Evolutionary conservation across 2,888 invertebrate genomes (phyloP).

Genomic region (Nebria salina): DNA sequence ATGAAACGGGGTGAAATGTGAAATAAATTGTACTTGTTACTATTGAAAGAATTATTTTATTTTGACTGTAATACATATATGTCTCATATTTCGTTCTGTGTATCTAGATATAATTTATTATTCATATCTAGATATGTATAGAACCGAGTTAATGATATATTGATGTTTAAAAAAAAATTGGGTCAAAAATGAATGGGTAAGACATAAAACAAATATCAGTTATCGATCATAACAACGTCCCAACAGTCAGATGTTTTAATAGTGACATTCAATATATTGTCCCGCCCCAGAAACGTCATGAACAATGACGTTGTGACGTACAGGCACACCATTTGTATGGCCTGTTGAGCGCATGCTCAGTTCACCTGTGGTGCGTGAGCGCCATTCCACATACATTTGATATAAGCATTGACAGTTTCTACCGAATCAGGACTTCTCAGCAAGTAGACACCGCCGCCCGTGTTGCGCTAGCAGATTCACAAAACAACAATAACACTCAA

Average conservation of each 20-base stretch:
- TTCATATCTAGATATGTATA: too few relatives aligned
- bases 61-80: too few relatives aligned
- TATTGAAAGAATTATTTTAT: too few relatives aligned
- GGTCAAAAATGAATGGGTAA: neutral
- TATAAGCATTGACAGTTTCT: slow-evolving; percentile 44
- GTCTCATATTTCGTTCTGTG: too few relatives aligned
- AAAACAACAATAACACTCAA: neutral
- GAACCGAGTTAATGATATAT: too few relatives aligned
- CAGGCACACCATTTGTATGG: slow-evolving; percentile 26
- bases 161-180: neutral
- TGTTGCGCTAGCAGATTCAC: slow-evolving; percentile 8
- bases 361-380: slow-evolving; percentile 28
- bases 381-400: slow-evolving; percentile 33
- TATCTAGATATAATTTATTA: too few relatives aligned
- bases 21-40: too few relatives aligned
- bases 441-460: slow-evolving; percentile 26
- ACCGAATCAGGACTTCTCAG: slow-evolving; percentile 16
- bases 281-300: slow-evolving; percentile 12
- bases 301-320: slow-evolving; percentile 12
- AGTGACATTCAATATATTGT: slow-evolving; percentile 25
- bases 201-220: slow-evolving; percentile 5
- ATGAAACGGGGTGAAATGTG: too few relatives aligned
- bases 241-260: slow-evolving; percentile 14
- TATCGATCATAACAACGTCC: slow-evolving; percentile 23
- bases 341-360: slow-evolving; percentile 26